Conservation (phyloP, 2,113 vertebrate genomes). For the Columbina picui region DNA sequence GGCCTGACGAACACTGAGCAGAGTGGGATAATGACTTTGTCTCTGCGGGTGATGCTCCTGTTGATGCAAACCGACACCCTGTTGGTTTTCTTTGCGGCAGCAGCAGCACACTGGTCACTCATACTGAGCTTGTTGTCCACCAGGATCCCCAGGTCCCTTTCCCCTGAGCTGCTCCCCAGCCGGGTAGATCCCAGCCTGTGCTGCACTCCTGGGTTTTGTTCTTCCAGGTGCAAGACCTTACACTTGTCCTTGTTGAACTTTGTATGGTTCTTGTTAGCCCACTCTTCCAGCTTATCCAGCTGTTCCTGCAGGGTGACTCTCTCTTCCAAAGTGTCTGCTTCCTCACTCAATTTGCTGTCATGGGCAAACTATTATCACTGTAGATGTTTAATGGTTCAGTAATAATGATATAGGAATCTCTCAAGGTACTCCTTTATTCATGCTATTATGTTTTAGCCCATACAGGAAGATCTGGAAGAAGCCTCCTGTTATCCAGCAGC, state of each 20-base stretch:
- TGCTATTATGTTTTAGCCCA: background rate
- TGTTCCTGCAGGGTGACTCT: background rate
- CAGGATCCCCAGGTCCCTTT: background rate
- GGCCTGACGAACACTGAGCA: background rate
- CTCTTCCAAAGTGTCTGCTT: background rate
- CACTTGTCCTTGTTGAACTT: background rate
- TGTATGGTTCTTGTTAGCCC: background rate
- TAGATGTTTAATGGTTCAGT: background rate
- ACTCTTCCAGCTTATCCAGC: background rate
- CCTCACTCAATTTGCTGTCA: background rate
- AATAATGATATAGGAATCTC: background rate
- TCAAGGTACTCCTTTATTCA: background rate
- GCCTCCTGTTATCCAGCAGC: background rate
- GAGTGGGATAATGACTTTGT: background rate
- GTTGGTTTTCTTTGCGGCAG: accelerated
- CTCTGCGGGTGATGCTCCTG: background rate
- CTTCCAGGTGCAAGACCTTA: background rate
- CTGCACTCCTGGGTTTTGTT: background rate
- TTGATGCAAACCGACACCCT: background rate
- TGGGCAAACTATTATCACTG: background rate
- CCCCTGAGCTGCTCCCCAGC: background rate
- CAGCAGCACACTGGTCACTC: background rate
- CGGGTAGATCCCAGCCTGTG: background rate
- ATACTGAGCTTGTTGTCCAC: background rate
- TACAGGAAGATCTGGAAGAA: background rate